Percentiles rank a stretch among this genome's conserved stretches.
phyloP scores from a whole-genome alignment of 2,888 invertebrate species.

The Caenorhabditis japonica region DNA sequence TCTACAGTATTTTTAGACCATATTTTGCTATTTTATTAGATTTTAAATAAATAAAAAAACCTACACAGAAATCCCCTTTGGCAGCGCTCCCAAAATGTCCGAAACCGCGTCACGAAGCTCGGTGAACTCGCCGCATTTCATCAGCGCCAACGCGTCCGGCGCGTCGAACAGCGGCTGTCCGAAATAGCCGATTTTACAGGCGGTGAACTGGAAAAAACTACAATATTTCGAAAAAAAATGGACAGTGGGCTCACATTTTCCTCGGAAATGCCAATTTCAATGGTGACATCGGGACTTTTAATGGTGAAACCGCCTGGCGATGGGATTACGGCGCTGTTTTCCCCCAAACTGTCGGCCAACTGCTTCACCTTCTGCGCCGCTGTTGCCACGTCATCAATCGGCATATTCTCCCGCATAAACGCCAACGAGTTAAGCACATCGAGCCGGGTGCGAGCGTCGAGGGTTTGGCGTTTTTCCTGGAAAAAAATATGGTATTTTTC shows the following conservation, averaged over 20 bases:
- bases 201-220: slow-evolving; percentile 39
- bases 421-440: slow-evolving; percentile 54
- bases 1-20: slow-evolving; percentile 6
- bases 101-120: slow-evolving; percentile 33
- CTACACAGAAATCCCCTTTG: slow-evolving; percentile 37
- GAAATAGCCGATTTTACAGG: slow-evolving; percentile 55
- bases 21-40: not conserved
- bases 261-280: slow-evolving; percentile 31
- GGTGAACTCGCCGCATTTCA: slow-evolving; percentile 36
- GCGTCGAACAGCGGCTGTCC: slow-evolving; percentile 48
- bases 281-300: slow-evolving; percentile 29
- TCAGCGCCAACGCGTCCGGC: slow-evolving; percentile 20
- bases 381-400: slow-evolving; percentile 28
- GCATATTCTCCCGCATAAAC: slow-evolving; percentile 48
- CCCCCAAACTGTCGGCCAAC: slow-evolving; percentile 47
- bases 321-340: not conserved
- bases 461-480: slow-evolving; percentile 51
- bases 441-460: slow-evolving; percentile 48
- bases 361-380: slow-evolving; percentile 29
- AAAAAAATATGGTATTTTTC: slow-evolving; percentile 7
- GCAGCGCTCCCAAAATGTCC: slow-evolving; percentile 31
- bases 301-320: not conserved
- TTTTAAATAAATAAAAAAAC: slow-evolving; percentile 12
- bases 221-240: too few relatives aligned
- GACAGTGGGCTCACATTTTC: slow-evolving; percentile 34